Percentiles rank a stretch among this genome's conserved stretches.
Evolutionary conservation across 2,888 invertebrate species (phyloP).

Genomic region (Plutella xylostella): DNA sequence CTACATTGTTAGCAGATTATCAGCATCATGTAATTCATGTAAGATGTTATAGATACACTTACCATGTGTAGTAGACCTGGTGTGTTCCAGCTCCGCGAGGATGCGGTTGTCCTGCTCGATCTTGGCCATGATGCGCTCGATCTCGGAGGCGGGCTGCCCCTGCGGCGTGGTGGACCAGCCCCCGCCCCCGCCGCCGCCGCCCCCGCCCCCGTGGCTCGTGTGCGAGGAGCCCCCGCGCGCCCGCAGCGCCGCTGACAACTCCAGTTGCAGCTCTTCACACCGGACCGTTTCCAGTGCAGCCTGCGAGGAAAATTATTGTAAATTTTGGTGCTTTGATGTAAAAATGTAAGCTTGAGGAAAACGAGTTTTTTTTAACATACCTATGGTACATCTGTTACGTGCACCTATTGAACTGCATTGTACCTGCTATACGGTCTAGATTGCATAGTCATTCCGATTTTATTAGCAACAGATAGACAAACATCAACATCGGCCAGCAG

Average conservation of each 20-base stretch:
- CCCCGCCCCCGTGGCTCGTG: background rate
- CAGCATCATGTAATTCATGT: too few relatives aligned
- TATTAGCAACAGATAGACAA: too few relatives aligned
- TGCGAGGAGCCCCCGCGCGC: conserved; percentile 30
- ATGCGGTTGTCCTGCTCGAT: conserved; percentile 92
- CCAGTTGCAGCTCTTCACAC: conserved; percentile 92
- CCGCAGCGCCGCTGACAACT: conserved; percentile 79
- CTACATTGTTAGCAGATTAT: background rate
- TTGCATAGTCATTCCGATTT: too few relatives aligned
- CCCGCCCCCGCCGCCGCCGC: background rate
- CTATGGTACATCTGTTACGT: too few relatives aligned
- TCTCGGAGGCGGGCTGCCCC: conserved; percentile 75
- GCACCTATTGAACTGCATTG: too few relatives aligned
- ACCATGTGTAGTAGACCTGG: conserved; percentile 78
- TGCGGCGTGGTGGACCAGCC: conserved; percentile 29
- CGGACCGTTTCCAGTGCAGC: conserved; percentile 76
- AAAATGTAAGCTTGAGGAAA: too few relatives aligned
- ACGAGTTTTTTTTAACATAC: too few relatives aligned
- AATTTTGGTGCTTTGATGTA: too few relatives aligned
- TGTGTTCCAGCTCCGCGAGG: conserved; percentile 90
- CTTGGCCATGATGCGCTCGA: conserved; percentile 95
- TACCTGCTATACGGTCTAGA: too few relatives aligned
- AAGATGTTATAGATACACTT: background rate
- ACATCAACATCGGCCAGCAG: too few relatives aligned
- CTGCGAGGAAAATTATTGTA: conserved; percentile 36